These are phyloP conservation scores for Hartigia nigra DNA, from an alignment of 2,888 invertebrate genomes.

Conservation along the genomic window DNA sequence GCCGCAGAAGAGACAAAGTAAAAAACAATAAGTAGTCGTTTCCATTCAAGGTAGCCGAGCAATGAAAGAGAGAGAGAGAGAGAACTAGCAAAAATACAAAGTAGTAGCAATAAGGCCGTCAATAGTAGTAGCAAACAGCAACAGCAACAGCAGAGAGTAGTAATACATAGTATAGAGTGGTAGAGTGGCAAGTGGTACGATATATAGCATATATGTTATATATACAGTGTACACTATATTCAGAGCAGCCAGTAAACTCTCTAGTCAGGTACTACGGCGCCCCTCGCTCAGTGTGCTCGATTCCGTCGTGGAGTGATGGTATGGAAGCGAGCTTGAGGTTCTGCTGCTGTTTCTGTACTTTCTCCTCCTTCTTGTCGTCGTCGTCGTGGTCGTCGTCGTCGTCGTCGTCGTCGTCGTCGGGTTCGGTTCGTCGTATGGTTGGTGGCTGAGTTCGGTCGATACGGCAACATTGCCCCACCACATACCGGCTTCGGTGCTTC, in stretches of 20 bases:
- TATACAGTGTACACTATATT: background rate
- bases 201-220: background rate
- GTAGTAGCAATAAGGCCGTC: background rate
- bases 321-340: background rate
- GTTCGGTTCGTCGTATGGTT: too few relatives aligned
- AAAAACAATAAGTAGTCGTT: background rate
- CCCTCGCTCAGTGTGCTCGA: background rate
- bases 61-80: conserved; percentile 19
- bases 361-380: background rate
- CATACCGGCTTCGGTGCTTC: conserved; percentile 46
- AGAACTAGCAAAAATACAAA: conserved; percentile 22
- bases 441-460: conserved; percentile 54
- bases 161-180: background rate
- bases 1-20: background rate
- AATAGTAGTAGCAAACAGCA: background rate
- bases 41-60: background rate
- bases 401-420: background rate
- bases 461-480: conserved; percentile 61
- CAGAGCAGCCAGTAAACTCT: background rate
- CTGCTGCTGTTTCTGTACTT: conserved; percentile 40
- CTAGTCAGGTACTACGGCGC: background rate
- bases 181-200: background rate
- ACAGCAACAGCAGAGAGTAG: background rate
- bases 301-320: background rate
- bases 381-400: background rate